phyloP scores from a whole-genome alignment of 2,113 vertebrate genomes.

The Pteronura brasiliensis region DNA sequence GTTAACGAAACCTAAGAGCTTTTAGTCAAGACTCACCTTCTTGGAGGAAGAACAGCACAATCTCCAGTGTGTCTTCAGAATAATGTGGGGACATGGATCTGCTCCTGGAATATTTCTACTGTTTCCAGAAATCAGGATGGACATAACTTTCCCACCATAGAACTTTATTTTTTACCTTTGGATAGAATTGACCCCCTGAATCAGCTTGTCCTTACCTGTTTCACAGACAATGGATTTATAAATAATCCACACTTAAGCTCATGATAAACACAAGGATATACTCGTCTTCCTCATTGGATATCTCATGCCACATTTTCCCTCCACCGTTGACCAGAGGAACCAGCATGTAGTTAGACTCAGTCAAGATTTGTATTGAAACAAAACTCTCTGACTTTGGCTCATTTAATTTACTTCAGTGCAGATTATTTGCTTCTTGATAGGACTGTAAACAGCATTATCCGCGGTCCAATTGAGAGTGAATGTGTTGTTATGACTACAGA shows the following conservation, averaged over 20 bases:
- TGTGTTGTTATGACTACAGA: background rate
- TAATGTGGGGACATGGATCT: background rate
- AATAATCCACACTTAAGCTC: background rate
- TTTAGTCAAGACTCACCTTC: background rate
- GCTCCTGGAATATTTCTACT: background rate
- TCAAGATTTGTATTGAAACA: background rate
- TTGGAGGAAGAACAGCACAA: no score
- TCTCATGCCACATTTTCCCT: background rate
- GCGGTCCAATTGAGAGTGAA: background rate
- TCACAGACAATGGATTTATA: background rate
- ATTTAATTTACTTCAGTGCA: background rate
- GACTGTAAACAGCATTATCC: background rate
- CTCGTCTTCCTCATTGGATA: background rate
- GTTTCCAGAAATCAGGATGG: background rate
- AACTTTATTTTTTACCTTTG: background rate
- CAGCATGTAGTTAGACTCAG: background rate
- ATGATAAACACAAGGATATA: background rate
- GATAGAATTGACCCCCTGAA: background rate
- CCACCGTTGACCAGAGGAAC: background rate
- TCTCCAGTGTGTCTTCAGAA: background rate
- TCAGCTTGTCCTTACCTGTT: background rate
- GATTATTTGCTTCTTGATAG: background rate
- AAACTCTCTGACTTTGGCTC: background rate
- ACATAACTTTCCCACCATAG: background rate
- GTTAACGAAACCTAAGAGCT: background rate